Evolutionary conservation across 1,140 invertebrate species (phyloP).

Genomic region (Scaptodrosophila lebanonensis): DNA sequence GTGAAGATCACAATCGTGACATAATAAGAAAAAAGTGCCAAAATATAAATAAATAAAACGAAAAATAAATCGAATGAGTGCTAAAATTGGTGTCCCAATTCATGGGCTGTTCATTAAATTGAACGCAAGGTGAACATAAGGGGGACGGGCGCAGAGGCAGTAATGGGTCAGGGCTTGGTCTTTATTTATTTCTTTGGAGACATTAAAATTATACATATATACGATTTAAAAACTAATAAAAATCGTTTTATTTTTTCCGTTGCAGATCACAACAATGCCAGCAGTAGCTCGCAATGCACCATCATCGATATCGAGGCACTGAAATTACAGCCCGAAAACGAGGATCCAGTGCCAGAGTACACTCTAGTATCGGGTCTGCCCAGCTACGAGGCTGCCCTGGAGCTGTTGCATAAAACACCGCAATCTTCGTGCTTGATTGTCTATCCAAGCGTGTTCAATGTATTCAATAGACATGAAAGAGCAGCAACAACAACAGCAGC

Average conservation of each 20-base stretch:
- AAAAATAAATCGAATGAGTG: too few species aligned
- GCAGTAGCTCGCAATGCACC: conserved; percentile 53
- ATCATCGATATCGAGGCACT: conserved; percentile 63
- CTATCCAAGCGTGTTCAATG: conserved; percentile 70
- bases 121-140: too few species aligned
- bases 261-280: conserved; percentile 61
- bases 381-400: conserved; percentile 81
- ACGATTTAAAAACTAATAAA: conserved; percentile 29
- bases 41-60: too few species aligned
- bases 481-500: conserved; percentile 16
- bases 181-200: too few species aligned
- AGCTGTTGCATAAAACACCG: conserved; percentile 77
- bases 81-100: too few species aligned
- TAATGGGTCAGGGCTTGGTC: too few species aligned
- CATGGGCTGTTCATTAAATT: too few species aligned
- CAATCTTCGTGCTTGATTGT: conserved; percentile 68
- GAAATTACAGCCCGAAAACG: conserved; percentile 62
- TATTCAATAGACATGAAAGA: conserved; percentile 68
- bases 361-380: conserved; percentile 81
- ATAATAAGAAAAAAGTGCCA: too few species aligned
- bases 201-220: too few species aligned
- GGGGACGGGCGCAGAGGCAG: too few species aligned
- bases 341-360: conserved; percentile 81
- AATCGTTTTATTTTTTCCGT: conserved; percentile 8
- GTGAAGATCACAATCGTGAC: too few species aligned